These are phyloP conservation scores for Dipus sagitta DNA, from an alignment of 2,797 vertebrate species.

Conservation along the genomic window DNA sequence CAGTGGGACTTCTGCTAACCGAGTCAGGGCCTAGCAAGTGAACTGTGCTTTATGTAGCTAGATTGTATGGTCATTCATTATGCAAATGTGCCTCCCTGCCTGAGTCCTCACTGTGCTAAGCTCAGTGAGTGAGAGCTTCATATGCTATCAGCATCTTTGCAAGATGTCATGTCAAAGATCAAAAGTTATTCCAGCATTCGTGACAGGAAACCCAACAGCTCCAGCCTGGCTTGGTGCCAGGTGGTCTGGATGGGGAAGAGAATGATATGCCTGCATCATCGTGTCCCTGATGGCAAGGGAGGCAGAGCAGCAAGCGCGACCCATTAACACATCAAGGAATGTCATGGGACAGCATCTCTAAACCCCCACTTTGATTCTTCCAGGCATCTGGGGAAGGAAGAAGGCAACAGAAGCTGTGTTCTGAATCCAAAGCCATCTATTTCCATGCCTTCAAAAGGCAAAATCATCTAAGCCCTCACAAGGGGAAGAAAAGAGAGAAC, in stretches of 20 bases:
- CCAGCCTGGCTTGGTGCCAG: slow-evolving; percentile 35
- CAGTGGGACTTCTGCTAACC: neutral
- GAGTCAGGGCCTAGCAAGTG: neutral
- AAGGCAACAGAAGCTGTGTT: slow-evolving; percentile 30
- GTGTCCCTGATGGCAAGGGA: slow-evolving; percentile 23
- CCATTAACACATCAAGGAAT: slow-evolving; percentile 74
- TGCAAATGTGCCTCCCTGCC: neutral
- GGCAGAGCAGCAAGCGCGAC: neutral
- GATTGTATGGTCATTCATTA: neutral
- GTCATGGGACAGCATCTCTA: neutral
- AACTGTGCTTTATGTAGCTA: neutral
- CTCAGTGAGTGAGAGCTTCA: neutral
- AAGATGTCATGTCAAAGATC: slow-evolving; percentile 56
- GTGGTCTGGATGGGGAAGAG: slow-evolving; percentile 5
- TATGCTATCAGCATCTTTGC: neutral
- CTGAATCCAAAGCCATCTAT: slow-evolving; percentile 62
- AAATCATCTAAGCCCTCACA: neutral
- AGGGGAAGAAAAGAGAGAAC: neutral
- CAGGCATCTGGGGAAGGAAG: slow-evolving; percentile 1
- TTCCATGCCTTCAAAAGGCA: slow-evolving; percentile 71
- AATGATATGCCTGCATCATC: neutral
- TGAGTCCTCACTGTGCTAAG: neutral
- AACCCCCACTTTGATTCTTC: slow-evolving; percentile 66
- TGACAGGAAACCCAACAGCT: slow-evolving; percentile 45
- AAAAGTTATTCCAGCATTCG: slow-evolving; percentile 38